A percentile compares a stretch with the other conserved stretches of the same genome.
Evolutionary conservation across 2,113 vertebrate species (phyloP).

Genomic region (Bostrychus sinensis): DNA sequence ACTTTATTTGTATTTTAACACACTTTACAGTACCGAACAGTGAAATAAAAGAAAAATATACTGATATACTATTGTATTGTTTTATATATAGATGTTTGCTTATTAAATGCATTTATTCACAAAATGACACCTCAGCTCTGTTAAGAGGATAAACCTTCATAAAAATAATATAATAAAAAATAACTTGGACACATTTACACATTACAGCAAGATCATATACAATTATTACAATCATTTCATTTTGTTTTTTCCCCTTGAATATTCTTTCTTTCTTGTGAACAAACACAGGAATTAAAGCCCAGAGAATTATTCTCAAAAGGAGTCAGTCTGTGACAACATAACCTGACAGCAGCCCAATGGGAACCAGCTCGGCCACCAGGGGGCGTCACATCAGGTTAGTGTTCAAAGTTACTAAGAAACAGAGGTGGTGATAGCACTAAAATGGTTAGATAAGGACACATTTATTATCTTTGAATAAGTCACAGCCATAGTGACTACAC

Average conservation of each 20-base stretch:
- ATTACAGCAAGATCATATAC: conserved; percentile 84
- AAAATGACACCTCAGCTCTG: conserved; percentile 85
- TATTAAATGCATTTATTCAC: conserved; percentile 87
- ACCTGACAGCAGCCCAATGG: conserved; percentile 61
- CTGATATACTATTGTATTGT: conserved; percentile 81
- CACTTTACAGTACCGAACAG: conserved; percentile 87
- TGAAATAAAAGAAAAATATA: conserved; percentile 87
- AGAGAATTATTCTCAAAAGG: conserved; percentile 76
- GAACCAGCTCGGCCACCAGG: conserved; percentile 62
- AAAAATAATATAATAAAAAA: conserved; percentile 89
- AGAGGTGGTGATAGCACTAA: conserved; percentile 60
- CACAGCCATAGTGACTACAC: conserved; percentile 54
- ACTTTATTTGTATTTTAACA: conserved; percentile 87
- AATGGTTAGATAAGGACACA: conserved; percentile 65
- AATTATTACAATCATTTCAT: conserved; percentile 87
- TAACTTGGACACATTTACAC: conserved; percentile 86
- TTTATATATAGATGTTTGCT: conserved; percentile 84
- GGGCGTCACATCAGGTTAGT: conserved; percentile 66
- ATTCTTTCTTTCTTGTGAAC: conserved; percentile 76
- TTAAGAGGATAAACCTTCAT: conserved; percentile 82
- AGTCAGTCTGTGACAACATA: conserved; percentile 68
- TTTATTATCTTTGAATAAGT: conserved; percentile 57
- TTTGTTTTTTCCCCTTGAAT: conserved; percentile 72
- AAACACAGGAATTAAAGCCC: conserved; percentile 81
- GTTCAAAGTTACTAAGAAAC: conserved; percentile 78